Conservation (phyloP, 92 coral and sea anemone species). For the Phenganax subtilis region DNA sequence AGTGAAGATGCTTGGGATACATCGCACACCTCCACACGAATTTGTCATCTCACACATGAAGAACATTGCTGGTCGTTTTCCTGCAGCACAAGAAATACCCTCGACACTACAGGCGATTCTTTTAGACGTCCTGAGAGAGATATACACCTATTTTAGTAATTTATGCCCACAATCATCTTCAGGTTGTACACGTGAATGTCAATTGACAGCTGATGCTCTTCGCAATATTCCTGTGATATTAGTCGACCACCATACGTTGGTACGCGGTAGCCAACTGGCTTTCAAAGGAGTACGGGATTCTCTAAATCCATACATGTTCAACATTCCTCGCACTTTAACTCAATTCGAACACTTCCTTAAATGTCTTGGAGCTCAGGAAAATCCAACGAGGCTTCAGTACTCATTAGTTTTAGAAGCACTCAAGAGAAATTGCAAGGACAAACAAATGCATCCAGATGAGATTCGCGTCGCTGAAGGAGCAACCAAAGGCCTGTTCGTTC, state of each 20-base stretch:
- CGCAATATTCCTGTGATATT: constrained; percentile 49
- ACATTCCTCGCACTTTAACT: constrained; percentile 63
- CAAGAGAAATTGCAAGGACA: constrained; percentile 44
- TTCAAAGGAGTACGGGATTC: constrained; percentile 44
- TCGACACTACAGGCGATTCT: constrained; percentile 35
- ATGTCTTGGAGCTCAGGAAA: constrained; percentile 74
- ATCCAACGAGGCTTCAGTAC: constrained; percentile 69
- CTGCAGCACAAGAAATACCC: constrained; percentile 42
- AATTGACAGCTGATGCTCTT: constrained; percentile 28
- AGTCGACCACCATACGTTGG: constrained; percentile 67
- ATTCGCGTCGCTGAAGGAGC: constrained; percentile 53
- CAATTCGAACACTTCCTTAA: constrained; percentile 62
- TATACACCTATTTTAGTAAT: constrained; percentile 52
- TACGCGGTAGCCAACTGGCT: constrained; percentile 72
- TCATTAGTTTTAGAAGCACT: constrained; percentile 55
- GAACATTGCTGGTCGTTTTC: constrained; percentile 45
- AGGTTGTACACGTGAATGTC: constrained; percentile 44
- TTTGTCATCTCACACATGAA: constrained; percentile 56
- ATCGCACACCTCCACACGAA: constrained; percentile 49
- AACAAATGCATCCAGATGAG: constrained; percentile 58
- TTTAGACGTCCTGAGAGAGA: constrained; percentile 48
- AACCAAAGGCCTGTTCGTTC: constrained; percentile 60
- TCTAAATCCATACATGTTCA: constrained; percentile 68
- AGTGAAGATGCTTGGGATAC: constrained; percentile 41
- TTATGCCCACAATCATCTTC: constrained; percentile 24